Evolutionary conservation across 1,140 invertebrate species (phyloP).

Genomic region (Nilaparvata lugens): DNA sequence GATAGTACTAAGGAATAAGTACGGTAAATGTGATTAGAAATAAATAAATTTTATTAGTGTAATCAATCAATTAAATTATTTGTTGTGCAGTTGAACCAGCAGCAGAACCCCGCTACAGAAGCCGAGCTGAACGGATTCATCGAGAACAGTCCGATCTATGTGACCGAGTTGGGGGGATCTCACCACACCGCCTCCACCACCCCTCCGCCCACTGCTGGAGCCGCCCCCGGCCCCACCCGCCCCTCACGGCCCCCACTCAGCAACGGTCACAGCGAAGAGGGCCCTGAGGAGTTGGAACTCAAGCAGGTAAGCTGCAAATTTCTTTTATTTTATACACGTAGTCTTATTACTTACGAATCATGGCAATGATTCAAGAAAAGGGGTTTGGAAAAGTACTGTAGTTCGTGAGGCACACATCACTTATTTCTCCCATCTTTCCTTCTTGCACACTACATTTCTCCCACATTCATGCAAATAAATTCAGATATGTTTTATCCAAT

Average conservation of each 20-base stretch:
- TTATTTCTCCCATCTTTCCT: no score
- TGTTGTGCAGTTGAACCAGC: conserved; percentile 50
- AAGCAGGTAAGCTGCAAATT: background rate
- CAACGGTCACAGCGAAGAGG: conserved; percentile 30
- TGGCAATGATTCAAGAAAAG: no score
- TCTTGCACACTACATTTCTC: no score
- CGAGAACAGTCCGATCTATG: conserved; percentile 65
- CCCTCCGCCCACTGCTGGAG: background rate
- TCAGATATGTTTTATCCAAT: no score
- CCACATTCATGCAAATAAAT: no score
- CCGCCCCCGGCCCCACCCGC: background rate
- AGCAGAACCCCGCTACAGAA: conserved; percentile 36
- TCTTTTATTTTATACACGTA: background rate
- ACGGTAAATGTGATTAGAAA: no score
- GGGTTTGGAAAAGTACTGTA: no score
- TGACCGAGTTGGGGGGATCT: conserved; percentile 44
- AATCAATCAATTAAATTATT: no score
- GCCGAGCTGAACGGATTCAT: conserved; percentile 62
- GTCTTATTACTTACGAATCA: background rate
- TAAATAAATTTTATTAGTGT: no score
- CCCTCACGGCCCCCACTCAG: conserved; percentile 42
- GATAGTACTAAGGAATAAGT: no score
- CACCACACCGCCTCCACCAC: background rate
- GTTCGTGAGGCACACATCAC: no score
- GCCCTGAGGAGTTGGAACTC: conserved; percentile 18